Conservation (phyloP, 1,140 invertebrate genomes). For the Trichomalopsis sarcophagae region DNA sequence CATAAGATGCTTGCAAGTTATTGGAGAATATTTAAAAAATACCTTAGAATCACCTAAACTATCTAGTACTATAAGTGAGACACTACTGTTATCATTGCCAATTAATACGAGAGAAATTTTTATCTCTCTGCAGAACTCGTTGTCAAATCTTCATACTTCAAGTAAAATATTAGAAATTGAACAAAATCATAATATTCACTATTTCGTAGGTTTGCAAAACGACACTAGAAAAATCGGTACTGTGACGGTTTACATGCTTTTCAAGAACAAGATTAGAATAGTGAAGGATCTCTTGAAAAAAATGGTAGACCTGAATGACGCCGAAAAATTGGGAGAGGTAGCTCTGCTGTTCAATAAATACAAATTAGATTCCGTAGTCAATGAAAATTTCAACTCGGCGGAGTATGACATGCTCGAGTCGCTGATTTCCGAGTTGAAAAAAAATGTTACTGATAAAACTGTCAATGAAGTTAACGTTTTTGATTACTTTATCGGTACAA, state of each 20-base stretch:
- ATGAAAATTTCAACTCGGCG: not conserved
- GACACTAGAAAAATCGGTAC: slow-evolving; percentile 19
- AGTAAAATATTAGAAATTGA: slow-evolving; percentile 28
- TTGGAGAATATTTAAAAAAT: slow-evolving; percentile 35
- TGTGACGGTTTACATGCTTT: not conserved
- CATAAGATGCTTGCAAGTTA: slow-evolving; percentile 5
- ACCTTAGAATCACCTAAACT: slow-evolving; percentile 26
- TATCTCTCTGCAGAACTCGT: slow-evolving; percentile 1
- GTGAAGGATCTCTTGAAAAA: not conserved
- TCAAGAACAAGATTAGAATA: slow-evolving; percentile 1
- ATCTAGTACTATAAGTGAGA: not conserved
- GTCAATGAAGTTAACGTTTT: slow-evolving; percentile 14
- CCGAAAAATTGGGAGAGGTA: not conserved
- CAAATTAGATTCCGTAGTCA: not conserved
- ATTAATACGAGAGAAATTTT: slow-evolving; percentile 21
- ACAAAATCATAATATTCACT: not conserved
- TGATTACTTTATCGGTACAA: not conserved
- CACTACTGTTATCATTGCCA: slow-evolving; percentile 23
- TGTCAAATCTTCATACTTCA: not conserved
- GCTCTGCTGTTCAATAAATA: not conserved
- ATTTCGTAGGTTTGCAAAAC: not conserved
- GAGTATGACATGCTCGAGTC: slow-evolving; percentile 2
- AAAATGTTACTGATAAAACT: slow-evolving; percentile 23
- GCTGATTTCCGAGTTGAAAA: not conserved
- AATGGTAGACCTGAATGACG: not conserved